Base-by-base conservation (phyloP, 2,797 vertebrate species). In the Neosilurus mollespiculum region DNA sequence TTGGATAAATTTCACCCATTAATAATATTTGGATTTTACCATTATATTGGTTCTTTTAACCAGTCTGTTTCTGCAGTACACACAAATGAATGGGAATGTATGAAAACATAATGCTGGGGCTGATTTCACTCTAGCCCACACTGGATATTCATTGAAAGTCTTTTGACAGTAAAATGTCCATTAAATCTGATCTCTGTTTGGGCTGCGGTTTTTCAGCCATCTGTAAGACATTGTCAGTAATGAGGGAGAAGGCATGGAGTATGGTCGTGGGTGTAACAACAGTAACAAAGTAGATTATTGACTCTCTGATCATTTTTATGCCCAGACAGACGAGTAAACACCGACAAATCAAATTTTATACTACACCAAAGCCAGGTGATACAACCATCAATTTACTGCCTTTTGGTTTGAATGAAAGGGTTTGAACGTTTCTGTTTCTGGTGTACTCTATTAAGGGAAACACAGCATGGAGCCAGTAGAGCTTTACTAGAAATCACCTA, bases 331-430 rank as follows among this genome's bases (percentile, higher is more conserved):
- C 43, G 26, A 1, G 51, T 51, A 72, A 14, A 72, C 22, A 26
- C 8, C 15, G 43, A 15, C 49, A 6, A 51, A 54, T 54, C 14
- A 72, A 54, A 53, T 11, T 71, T 24, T 22, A 51, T n/a, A 24
- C 58, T 75, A 56, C 26, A 58, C 26, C 12, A 37, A 76, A 22
- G 18, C 34, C 26, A 22, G 54, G 6, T 59, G 10, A 30, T 16
- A 34, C 26, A 37, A 76, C 20, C 18, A 0, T 58, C 5, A 11
- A 76, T 76, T 76, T 37, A 20, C 9, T 34, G 72, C 24, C 6
- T 58, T 75, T 77, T 43, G 34, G 22, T 62, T 77, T 61, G 12
- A 62, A 77, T 77, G 22, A 77, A 77, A 77, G 56, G 56, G 30
- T 43, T 37, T 6, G 24, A 30, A 56, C 53, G 10, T 59, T 76